Evolutionary conservation across 2,113 vertebrate genomes (phyloP), one percentile per base, ranked within the genome.

Genomic region (Equus przewalskii): DNA sequence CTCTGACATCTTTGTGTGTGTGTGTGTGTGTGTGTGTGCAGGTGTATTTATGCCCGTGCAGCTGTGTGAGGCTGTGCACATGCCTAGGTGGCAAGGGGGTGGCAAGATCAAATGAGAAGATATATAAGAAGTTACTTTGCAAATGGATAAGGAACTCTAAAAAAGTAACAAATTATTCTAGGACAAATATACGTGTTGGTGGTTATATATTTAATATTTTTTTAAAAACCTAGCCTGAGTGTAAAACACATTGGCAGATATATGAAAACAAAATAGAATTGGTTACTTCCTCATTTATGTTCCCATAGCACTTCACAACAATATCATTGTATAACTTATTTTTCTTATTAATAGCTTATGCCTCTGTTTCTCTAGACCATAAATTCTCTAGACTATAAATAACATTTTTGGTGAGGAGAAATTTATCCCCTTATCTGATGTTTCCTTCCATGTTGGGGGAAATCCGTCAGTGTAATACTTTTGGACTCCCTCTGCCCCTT

Each of bases 161-260:
- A 87, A 92, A 94, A 89, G 70, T 72, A 91, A 84, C 56, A 15
- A 89, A 64, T 41, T 44, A 36, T 62, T 92, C 21, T 60, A 65
- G 49, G 33, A 30, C 30, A 78, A 36, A 81, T 49, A 69, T 15
- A 14, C 69, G 67, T 56, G 30, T 81, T 76, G 76, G 28, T 79
- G 65, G 19, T 62, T 51, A 26, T 30, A 36, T 76, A 49, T n/a
- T 69, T 75, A 85, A 94, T 76, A 19, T 67, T 83, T 89, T 12
- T 41, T 41, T 10, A 51, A 80, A 76, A 84, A 73, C 19, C 13
- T 24, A 75, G 3, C 7, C 46, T 9, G 30, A 54, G 51, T 91
- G 94, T 85, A 56, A 0, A 89, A 49, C 13, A 76, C 3, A 8
- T n/a, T 84, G 88, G 44, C 46, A 91, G 60, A 58, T 83, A 60